phyloP scores from a whole-genome alignment of 1,140 invertebrate species.

The Capitella teleta region DNA sequence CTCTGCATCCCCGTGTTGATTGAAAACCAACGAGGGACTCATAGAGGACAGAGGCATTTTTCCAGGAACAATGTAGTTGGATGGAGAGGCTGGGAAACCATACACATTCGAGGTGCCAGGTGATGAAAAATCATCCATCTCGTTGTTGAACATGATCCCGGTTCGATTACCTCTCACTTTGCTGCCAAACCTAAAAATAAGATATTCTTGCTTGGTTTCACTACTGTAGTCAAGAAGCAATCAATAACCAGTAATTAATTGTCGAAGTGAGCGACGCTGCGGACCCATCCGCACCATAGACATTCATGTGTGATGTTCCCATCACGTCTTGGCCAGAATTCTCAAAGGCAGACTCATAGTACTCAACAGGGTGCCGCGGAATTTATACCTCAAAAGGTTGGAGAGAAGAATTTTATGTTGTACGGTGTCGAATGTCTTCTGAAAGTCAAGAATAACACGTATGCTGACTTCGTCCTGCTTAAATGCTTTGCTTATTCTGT shows the following conservation, averaged over 20 bases:
- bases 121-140: slow-evolving; percentile 91
- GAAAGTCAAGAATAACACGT: no score
- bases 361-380: no score
- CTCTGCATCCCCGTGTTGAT: slow-evolving; percentile 55
- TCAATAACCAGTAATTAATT: slow-evolving; percentile 81
- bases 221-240: no score
- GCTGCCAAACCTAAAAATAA: slow-evolving; percentile 41
- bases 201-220: no score
- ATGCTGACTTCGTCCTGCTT: no score
- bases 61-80: slow-evolving; percentile 66
- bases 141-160: slow-evolving; percentile 84
- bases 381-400: no score
- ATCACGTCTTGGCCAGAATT: no score
- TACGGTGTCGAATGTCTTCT: no score
- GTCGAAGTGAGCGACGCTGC: slow-evolving; percentile 89
- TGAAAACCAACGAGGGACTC: slow-evolving; percentile 71
- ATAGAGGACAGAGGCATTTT: slow-evolving; percentile 88
- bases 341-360: no score
- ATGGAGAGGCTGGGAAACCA: slow-evolving; percentile 54
- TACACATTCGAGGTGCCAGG: slow-evolving; percentile 63
- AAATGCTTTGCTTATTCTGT: no score
- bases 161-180: slow-evolving; percentile 50
- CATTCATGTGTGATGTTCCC: slow-evolving; percentile 82
- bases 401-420: no score
- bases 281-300: slow-evolving; percentile 75